Base-by-base conservation (phyloP, 2,113 vertebrate species). In the Osmerus mordax region DNA sequence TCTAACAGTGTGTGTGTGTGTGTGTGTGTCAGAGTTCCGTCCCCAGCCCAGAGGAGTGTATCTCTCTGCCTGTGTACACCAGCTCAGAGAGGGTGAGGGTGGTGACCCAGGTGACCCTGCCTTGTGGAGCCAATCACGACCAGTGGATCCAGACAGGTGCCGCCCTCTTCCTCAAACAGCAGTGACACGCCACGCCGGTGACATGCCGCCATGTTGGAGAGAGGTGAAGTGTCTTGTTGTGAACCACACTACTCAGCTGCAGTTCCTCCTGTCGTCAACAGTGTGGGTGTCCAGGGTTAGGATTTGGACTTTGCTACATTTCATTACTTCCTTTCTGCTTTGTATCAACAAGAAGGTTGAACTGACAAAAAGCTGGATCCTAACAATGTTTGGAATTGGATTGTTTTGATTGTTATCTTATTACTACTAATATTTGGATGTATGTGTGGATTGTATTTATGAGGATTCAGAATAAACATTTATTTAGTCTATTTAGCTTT, bases 61-160 rank as follows among this genome's bases (percentile, higher is more conserved):
- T 99, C 73, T 96, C 94, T 67, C 79, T 99, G 78, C 97, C 97
- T 2, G 83, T 99, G 59, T 99, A 98, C 75, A 84, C 89, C 1
- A 98, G 94, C 12, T 73, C 93, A 0, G 96, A 99, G 82, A 90
- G 97, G 75, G 91, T 94, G 29, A 91, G 91, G 32, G 94, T 97
- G 83, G 95, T 99, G 25, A 94, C 94, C 62, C 96, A 95, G 68
- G 88, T 99, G 23, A 90, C 93, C 16, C 89, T 99, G 60, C 97
- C 97, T 8, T 97, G 95, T 69, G 95, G 95, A 62, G 86, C 90
- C 51, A 92, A 86, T 87, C 92, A 93, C 32, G 93, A 93, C 87
- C 94, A 92, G 70, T 99, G 97, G 97, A 94, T 99, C 78, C 97
- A 98, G 21, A 94, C 93, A 6, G 96, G 97, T 15, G 94, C 96